A percentile compares a stretch with the other conserved stretches of the same genome.
phyloP scores from a whole-genome alignment of 2,888 invertebrate genomes.

The Chouioia cunea region DNA sequence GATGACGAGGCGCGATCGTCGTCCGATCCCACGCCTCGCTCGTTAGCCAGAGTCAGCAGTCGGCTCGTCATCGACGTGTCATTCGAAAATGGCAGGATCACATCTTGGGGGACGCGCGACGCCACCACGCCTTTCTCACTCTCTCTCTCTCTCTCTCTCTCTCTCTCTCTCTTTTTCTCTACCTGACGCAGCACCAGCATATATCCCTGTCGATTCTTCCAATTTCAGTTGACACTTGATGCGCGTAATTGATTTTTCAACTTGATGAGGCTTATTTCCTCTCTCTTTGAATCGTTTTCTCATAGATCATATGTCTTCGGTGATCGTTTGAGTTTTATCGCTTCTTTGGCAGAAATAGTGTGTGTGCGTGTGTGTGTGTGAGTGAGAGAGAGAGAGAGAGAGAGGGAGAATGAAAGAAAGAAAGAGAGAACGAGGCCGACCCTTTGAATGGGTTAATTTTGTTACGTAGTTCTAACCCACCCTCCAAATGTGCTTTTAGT shows the following conservation, averaged over 20 bases:
- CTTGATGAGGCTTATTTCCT: neutral
- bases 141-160: too few species aligned
- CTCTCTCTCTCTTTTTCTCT: conserved; percentile 40
- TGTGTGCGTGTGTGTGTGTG: too few species aligned
- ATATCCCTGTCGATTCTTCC: conserved; percentile 56
- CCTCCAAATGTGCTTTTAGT: conserved; percentile 31
- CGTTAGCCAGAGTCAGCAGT: conserved; percentile 68
- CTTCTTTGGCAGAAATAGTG: too few species aligned
- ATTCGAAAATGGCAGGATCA: conserved; percentile 55
- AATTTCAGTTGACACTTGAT: conserved; percentile 54
- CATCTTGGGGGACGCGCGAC: conserved; percentile 42
- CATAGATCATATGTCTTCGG: conserved; percentile 66
- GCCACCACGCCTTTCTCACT: conserved; percentile 49
- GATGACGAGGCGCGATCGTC: conserved; percentile 68
- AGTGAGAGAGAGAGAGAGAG: conserved; percentile 16
- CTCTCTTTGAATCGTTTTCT: conserved; percentile 62
- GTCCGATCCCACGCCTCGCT: conserved; percentile 66
- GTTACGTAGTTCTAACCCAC: conserved; percentile 39
- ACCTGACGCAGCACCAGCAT: conserved; percentile 63
- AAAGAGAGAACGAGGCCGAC: conserved; percentile 48
- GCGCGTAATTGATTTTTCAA: conserved; percentile 48
- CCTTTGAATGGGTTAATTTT: conserved; percentile 60
- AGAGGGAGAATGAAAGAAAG: neutral
- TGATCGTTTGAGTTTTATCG: conserved; percentile 68
- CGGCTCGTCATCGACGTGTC: conserved; percentile 68